Evolutionary conservation across 2,113 vertebrate genomes (phyloP).

Genomic region (Pholis gunnellus): DNA sequence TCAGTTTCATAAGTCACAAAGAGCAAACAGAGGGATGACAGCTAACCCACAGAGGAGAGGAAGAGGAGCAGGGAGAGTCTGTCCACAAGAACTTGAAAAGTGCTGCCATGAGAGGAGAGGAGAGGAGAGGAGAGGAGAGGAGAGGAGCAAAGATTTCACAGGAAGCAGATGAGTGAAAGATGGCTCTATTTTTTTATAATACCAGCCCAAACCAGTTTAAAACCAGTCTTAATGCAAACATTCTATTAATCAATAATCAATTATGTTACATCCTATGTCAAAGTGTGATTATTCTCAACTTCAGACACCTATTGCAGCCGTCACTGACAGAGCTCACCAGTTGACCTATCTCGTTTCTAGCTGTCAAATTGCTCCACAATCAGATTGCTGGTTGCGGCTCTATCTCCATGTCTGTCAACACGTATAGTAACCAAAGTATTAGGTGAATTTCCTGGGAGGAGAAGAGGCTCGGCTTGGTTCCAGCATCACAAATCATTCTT

Average conservation of each 20-base stretch:
- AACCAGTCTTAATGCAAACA: background rate
- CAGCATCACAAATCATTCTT: conserved; percentile 83
- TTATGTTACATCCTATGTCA: background rate
- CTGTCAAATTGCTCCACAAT: conserved; percentile 17
- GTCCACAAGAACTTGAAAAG: background rate
- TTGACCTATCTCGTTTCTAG: background rate
- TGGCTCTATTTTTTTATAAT: background rate
- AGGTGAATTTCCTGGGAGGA: conserved; percentile 47
- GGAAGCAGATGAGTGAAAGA: background rate
- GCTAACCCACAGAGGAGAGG: conserved; percentile 23
- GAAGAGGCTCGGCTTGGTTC: conserved; percentile 59
- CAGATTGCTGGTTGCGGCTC: conserved; percentile 34
- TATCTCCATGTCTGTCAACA: conserved; percentile 28
- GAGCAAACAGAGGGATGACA: conserved; percentile 58
- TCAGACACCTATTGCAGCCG: background rate
- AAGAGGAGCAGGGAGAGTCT: background rate
- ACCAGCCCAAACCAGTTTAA: background rate
- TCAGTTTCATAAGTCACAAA: conserved; percentile 49
- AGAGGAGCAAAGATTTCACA: background rate
- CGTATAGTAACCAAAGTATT: conserved; percentile 31
- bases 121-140: background rate
- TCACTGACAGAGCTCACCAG: background rate
- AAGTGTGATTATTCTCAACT: background rate
- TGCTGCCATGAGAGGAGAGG: background rate
- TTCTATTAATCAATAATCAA: background rate